Evolutionary conservation across 2,888 invertebrate species (phyloP).

Genomic region (Acleris holmiana): DNA sequence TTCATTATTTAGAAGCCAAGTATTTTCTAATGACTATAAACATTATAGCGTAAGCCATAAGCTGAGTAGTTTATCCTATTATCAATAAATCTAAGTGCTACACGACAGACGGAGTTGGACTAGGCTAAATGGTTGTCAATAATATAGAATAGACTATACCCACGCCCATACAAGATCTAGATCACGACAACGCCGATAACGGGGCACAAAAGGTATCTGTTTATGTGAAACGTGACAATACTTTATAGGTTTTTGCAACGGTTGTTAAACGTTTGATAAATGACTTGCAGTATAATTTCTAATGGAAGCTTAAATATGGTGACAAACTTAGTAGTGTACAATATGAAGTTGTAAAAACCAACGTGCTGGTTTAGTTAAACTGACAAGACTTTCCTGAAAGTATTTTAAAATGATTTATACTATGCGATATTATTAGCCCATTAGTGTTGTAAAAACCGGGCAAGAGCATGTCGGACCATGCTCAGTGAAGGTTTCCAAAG

Average conservation of each 20-base stretch:
- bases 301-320: too few species aligned
- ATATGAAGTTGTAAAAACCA: too few species aligned
- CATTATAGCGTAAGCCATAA: conserved; percentile 18
- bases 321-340: too few species aligned
- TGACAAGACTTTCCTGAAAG: too few species aligned
- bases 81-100: conserved; percentile 26
- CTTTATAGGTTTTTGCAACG: conserved; percentile 2
- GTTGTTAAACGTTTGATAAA: background rate
- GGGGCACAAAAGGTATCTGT: conserved; percentile 15
- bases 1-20: background rate
- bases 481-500: too few species aligned
- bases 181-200: conserved; percentile 26
- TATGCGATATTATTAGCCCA: too few species aligned
- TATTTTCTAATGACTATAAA: conserved; percentile 14
- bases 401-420: too few species aligned
- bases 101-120: conserved; percentile 18
- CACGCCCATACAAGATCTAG: conserved; percentile 12
- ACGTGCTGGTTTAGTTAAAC: too few species aligned
- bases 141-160: conserved; percentile 1
- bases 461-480: too few species aligned
- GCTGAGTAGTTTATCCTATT: conserved; percentile 13
- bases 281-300: too few species aligned
- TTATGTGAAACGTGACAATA: conserved; percentile 11
- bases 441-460: too few species aligned
- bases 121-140: conserved; percentile 30